Conservation (phyloP, 2,797 vertebrate species). For the Schizopygopsis malacanthus region DNA sequence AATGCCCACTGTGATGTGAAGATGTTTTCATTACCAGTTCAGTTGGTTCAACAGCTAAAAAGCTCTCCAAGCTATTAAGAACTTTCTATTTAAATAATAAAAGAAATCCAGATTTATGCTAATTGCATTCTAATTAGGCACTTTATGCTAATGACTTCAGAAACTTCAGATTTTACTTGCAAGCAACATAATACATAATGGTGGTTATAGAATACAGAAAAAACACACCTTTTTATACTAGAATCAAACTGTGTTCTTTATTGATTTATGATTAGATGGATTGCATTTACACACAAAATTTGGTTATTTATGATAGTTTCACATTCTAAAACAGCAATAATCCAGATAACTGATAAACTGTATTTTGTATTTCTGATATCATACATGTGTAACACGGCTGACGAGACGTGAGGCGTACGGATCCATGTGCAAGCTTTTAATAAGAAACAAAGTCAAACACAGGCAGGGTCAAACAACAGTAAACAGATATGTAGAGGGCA, state of each 20-base stretch:
- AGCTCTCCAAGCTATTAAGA: conserved; percentile 14
- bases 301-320: neutral
- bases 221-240: neutral
- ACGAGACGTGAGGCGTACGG: too few relatives aligned
- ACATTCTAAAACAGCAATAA: neutral
- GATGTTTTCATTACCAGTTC: conserved; percentile 15
- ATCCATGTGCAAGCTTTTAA: too few relatives aligned
- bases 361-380: neutral
- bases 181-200: neutral
- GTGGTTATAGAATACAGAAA: conserved; percentile 29
- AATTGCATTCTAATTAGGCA: conserved; percentile 41
- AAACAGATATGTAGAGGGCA: too few relatives aligned
- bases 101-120: conserved; percentile 45
- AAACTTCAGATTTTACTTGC: conserved; percentile 12
- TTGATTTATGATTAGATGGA: neutral
- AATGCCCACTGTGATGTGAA: conserved; percentile 13
- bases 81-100: conserved; percentile 49
- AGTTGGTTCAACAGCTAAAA: conserved; percentile 9
- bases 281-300: neutral
- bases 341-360: neutral
- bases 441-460: too few relatives aligned
- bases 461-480: too few relatives aligned
- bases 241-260: neutral
- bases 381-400: too few relatives aligned
- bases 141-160: conserved; percentile 44